Conservation (phyloP, 2,113 vertebrate species). For the Rhabdomys dilectus region DNA sequence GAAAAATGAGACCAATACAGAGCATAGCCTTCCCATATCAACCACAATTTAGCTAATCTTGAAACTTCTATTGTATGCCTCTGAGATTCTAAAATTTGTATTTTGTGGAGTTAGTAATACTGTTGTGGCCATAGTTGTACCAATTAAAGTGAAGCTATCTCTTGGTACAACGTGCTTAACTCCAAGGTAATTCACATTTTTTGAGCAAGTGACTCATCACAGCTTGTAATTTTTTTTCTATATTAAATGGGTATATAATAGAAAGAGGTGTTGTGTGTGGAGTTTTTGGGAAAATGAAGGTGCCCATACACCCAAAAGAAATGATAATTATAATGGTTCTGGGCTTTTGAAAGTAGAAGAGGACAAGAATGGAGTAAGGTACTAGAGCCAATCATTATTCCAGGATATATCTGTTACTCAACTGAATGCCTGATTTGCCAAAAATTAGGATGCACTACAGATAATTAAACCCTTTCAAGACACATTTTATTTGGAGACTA, state of each 20-base stretch:
- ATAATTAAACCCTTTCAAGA: constrained; percentile 9
- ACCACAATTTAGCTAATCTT: neutral
- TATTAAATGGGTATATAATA: neutral
- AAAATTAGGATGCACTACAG: neutral
- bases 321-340: constrained; percentile 4
- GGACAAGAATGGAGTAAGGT: neutral
- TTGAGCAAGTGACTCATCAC: constrained; percentile 16
- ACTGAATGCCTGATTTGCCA: neutral
- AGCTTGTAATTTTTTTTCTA: neutral
- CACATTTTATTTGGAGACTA: neutral
- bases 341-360: neutral
- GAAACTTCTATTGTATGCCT: neutral
- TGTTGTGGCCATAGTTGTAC: neutral
- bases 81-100: neutral
- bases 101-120: neutral
- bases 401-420: neutral
- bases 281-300: neutral
- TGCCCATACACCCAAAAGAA: neutral
- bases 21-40: neutral
- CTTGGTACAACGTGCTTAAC: neutral
- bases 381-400: neutral
- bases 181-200: constrained; percentile 10
- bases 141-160: neutral
- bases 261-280: neutral
- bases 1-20: neutral